phyloP scores from a whole-genome alignment of 2,113 vertebrate genomes.

The Lathamus discolor region DNA sequence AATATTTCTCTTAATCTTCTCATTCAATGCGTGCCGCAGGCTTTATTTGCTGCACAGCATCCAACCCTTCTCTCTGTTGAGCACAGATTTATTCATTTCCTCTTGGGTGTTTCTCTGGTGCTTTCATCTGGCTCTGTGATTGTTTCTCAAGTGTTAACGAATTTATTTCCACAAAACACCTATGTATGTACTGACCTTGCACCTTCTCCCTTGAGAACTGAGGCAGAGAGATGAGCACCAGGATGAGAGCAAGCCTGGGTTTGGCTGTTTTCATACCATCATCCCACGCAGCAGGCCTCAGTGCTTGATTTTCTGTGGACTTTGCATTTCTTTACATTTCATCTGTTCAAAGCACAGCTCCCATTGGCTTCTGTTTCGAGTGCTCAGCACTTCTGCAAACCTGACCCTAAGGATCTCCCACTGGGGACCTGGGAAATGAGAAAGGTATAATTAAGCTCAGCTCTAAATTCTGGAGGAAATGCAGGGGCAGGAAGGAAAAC shows the following conservation, averaged over 20 bases:
- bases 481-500: not conserved
- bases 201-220: not conserved
- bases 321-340: not conserved
- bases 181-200: not conserved
- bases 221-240: not conserved
- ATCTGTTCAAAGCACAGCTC: not conserved
- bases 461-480: not conserved
- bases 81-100: conserved; percentile 9
- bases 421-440: not conserved
- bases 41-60: conserved; percentile 20
- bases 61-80: conserved; percentile 1
- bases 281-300: not conserved
- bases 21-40: not conserved
- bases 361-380: not conserved
- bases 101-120: not conserved
- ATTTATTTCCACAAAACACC: not conserved
- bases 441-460: not conserved
- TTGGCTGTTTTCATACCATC: not conserved
- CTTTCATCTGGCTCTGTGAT: not conserved
- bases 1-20: conserved; percentile 43
- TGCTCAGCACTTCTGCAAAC: not conserved
- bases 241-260: not conserved
- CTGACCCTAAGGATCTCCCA: not conserved
- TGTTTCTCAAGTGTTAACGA: not conserved
- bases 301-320: not conserved